Base-by-base conservation (phyloP, 2,888 invertebrate genomes). In the Lithophane semibrunnea region DNA sequence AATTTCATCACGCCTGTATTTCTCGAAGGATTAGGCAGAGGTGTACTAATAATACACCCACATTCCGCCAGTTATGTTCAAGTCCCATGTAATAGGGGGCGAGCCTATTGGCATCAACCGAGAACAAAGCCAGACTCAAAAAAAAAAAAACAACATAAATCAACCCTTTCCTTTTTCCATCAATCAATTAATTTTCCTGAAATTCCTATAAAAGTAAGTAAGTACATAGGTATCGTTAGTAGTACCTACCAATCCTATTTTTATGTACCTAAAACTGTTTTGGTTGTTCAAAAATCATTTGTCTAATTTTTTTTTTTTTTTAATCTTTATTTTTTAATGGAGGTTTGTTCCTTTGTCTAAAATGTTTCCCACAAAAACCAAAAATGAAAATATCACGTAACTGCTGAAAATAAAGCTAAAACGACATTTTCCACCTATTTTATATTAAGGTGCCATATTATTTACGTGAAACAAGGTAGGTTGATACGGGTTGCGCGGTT, bases 401-500 rank as follows among this genome's bases (percentile, higher is more conserved):
- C 66, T 42, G 18, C n/a, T 16, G 42, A 80, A 81, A 56, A 69
- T 80, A 80, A 81, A 37, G 37, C 56, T 52, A 47, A 64, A 47
- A 67, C 61, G 61, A 70, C 13, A 58, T 68, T 68, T 49, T 77
- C 52, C 16, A 75, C 63, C 58, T 71, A 69, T 54, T 80, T 71
- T 71, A 73, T 73, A 68, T 68, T 21, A 58, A 76, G 63, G 64
- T 70, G 52, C 73, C 75, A 58, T 77, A 82, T 84, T 82, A 79
- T 85, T 85, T 80, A 83, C 69, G 74, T 77, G 79, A 69, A 78
- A 83, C 65, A 69, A 69, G 73, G 80, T 78, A 70, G 73, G 84
- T 78, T 89, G 87, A 90, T 84, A 83, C 73, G 85, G 88, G 86
- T 89, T 63, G 61, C 80, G 77, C 52, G 77, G 75, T 86, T 78